Percentiles rank a stretch among this genome's conserved stretches.
Evolutionary conservation across 2,797 vertebrate genomes (phyloP).

Genomic region (Coregonus ussuriensis): DNA sequence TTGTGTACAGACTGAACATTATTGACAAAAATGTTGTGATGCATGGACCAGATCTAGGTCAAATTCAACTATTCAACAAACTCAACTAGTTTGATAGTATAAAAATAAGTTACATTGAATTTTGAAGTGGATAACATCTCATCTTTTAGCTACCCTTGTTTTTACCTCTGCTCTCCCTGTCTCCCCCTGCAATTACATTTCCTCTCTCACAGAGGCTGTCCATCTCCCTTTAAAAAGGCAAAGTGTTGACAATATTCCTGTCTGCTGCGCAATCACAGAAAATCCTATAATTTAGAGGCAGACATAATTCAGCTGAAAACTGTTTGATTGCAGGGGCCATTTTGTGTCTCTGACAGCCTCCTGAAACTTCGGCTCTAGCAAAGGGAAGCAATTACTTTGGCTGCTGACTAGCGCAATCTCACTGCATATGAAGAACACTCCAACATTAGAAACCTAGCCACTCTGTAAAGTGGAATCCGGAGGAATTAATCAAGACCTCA

Average conservation of each 20-base stretch:
- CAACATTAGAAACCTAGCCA: background rate
- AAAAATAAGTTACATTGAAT: background rate
- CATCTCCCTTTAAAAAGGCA: background rate
- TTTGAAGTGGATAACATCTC: background rate
- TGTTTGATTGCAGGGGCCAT: conserved; percentile 3
- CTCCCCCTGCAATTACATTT: background rate
- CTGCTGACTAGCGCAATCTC: background rate
- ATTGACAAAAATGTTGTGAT: background rate
- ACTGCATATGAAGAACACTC: background rate
- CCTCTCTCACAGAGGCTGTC: background rate
- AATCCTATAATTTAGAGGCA: background rate
- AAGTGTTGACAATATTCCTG: background rate
- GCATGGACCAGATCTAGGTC: background rate
- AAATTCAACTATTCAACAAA: background rate
- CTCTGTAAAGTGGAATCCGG: background rate
- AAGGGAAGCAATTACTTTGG: background rate
- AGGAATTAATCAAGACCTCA: background rate
- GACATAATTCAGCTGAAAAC: background rate
- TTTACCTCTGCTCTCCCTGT: background rate
- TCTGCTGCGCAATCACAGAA: background rate
- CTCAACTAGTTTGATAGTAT: background rate
- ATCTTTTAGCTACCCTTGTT: background rate
- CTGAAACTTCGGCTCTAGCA: background rate
- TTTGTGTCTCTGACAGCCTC: background rate
- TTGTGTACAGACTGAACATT: background rate